A percentile compares a stretch with the other conserved stretches of the same genome.
phyloP scores from a whole-genome alignment of 2,888 invertebrate species.

The Troides helena region DNA sequence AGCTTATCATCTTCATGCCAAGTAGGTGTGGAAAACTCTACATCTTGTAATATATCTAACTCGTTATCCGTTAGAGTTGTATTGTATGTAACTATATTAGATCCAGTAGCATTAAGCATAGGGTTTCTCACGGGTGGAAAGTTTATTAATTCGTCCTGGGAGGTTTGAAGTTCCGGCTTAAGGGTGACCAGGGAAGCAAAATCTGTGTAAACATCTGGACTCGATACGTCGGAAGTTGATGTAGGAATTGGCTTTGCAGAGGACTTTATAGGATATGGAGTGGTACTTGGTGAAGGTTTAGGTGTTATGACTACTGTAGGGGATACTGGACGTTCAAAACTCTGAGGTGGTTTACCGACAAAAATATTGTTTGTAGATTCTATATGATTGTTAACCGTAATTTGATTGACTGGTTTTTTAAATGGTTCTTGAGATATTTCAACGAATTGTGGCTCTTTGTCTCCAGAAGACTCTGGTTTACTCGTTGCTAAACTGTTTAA shows the following conservation, averaged over 20 bases:
- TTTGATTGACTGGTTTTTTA: slow-evolving; percentile 71
- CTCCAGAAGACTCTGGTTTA: slow-evolving; percentile 50
- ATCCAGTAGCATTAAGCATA: slow-evolving; percentile 85
- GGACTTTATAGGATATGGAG: slow-evolving; percentile 59
- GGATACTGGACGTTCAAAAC: slow-evolving; percentile 76
- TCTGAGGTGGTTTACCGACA: slow-evolving; percentile 58
- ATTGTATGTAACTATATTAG: slow-evolving; percentile 71
- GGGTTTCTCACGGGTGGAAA: slow-evolving; percentile 94
- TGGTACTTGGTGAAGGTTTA: slow-evolving; percentile 79
- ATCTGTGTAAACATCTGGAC: slow-evolving; percentile 57
- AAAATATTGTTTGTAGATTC: slow-evolving; percentile 79
- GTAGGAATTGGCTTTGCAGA: slow-evolving; percentile 47
- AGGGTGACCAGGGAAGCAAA: slow-evolving; percentile 53
- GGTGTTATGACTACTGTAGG: slow-evolving; percentile 85
- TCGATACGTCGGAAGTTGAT: slow-evolving; percentile 47
- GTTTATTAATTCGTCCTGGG: slow-evolving; percentile 85
- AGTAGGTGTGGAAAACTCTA: slow-evolving; percentile 87
- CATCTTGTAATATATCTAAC: slow-evolving; percentile 71
- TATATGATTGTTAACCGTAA: slow-evolving; percentile 82
- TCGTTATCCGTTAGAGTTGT: slow-evolving; percentile 77
- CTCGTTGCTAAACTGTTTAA: slow-evolving; percentile 58
- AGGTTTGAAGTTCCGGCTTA: slow-evolving; percentile 82
- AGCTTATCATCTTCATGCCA: slow-evolving; percentile 88
- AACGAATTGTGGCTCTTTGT: slow-evolving; percentile 64
- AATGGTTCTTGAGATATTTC: slow-evolving; percentile 77